A percentile compares a stretch with the other conserved stretches of the same genome.
Conservation (phyloP, 2,888 invertebrate species). For the Orthosia gracilis region DNA sequence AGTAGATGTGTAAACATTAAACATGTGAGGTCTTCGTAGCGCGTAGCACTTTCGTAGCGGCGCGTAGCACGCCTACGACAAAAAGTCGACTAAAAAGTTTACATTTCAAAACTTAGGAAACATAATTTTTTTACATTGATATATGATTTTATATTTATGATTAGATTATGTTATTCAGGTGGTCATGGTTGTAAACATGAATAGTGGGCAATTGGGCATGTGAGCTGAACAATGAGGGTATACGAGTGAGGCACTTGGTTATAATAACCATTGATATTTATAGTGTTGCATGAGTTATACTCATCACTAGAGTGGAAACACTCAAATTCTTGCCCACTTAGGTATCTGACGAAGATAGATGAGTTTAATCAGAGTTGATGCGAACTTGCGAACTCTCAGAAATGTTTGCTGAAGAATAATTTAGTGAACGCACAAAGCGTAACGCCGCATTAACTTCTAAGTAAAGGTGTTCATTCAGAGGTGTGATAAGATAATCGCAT, state of each 20-base stretch:
- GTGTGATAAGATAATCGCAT: conserved; percentile 61
- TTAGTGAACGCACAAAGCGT: conserved; percentile 23
- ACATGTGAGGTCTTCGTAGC: conserved; percentile 44
- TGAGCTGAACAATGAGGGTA: neutral
- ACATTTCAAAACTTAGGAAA: neutral
- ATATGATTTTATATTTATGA: no score
- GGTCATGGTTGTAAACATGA: neutral
- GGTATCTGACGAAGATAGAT: conserved; percentile 27
- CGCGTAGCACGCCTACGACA: conserved; percentile 47
- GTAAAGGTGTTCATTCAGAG: conserved; percentile 57
- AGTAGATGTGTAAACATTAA: neutral
- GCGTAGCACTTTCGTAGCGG: conserved; percentile 67
- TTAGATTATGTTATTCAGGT: conserved; percentile 4
- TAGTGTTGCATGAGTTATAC: neutral
- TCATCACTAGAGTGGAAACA: neutral
- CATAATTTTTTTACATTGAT: no score
- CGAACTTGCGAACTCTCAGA: conserved; percentile 9
- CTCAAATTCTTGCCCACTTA: conserved; percentile 9
- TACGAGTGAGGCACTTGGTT: neutral
- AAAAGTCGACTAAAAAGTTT: neutral
- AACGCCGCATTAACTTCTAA: conserved; percentile 55
- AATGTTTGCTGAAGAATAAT: conserved; percentile 24
- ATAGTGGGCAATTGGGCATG: neutral
- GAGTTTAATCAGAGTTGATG: conserved; percentile 26
- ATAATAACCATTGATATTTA: neutral